Evolutionary conservation across 2,888 invertebrate genomes (phyloP).

Genomic region (Aricia artaxerxes): DNA sequence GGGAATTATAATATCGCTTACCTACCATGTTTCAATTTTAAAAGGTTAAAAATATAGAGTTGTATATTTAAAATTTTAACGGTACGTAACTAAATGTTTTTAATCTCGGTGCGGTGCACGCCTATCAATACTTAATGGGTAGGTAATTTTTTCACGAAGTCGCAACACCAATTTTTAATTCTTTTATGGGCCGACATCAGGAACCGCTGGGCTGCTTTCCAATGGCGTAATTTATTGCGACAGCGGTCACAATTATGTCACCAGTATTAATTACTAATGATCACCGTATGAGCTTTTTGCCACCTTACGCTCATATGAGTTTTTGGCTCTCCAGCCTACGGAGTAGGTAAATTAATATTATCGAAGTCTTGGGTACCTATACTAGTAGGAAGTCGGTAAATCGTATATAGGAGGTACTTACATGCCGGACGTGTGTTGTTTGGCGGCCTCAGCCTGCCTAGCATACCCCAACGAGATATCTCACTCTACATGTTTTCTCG

Average conservation of each 20-base stretch:
- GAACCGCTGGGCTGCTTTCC: conserved; percentile 71
- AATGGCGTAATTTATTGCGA: conserved; percentile 73
- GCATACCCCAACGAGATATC: no score
- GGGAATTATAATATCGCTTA: no score
- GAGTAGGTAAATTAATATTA: background rate
- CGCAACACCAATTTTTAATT: conserved; percentile 41
- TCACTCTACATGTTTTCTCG: no score
- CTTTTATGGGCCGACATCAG: conserved; percentile 62
- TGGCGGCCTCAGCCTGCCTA: no score
- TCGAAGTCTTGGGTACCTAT: background rate
- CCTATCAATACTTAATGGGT: background rate
- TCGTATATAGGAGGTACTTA: no score
- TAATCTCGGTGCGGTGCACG: no score
- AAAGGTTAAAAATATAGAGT: no score
- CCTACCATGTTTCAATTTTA: no score
- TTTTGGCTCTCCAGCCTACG: background rate
- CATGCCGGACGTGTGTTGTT: no score
- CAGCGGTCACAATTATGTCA: conserved; percentile 72
- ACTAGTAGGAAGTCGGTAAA: background rate
- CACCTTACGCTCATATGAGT: conserved; percentile 8
- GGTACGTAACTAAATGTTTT: no score
- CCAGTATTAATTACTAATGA: conserved; percentile 65
- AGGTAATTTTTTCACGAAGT: conserved; percentile 23
- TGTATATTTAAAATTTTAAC: no score
- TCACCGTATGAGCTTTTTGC: conserved; percentile 39